Conservation (phyloP, 2,113 vertebrate genomes). For the Sorex araneus region DNA sequence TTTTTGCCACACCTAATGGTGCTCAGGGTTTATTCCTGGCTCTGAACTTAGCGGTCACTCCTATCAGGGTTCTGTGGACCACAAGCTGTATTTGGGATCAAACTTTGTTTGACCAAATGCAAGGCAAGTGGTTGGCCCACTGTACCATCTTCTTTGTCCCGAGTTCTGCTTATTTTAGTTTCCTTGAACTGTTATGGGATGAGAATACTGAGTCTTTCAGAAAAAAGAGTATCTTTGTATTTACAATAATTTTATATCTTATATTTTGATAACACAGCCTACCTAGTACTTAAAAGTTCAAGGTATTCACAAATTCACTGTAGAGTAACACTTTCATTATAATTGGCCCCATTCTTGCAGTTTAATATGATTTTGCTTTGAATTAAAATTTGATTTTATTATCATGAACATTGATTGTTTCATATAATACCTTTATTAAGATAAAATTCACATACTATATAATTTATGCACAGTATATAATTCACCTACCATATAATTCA, state of each 20-base stretch:
- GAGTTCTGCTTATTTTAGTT: neutral
- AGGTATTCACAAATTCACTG: slow-evolving; percentile 13
- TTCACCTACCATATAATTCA: neutral
- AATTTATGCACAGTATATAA: neutral
- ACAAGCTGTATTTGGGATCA: neutral
- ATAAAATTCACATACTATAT: slow-evolving; percentile 24
- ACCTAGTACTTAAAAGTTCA: slow-evolving; percentile 5
- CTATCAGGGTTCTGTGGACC: neutral
- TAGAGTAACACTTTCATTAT: slow-evolving; percentile 17
- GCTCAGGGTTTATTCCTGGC: neutral
- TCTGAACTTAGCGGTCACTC: neutral
- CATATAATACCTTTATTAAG: slow-evolving; percentile 11
- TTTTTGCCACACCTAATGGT: neutral
- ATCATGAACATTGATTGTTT: neutral
- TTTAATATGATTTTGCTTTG: slow-evolving; percentile 53
- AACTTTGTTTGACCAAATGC: neutral
- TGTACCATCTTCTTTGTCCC: neutral
- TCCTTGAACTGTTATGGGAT: neutral
- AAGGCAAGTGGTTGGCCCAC: neutral
- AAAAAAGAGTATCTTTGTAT: slow-evolving; percentile 12
- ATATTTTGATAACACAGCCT: slow-evolving; percentile 41
- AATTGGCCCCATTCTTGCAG: neutral
- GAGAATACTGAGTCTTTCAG: neutral
- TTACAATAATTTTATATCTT: slow-evolving; percentile 10
- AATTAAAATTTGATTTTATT: slow-evolving; percentile 56